Conservation (phyloP, 2,797 vertebrate species). For the Sebastes taczanowskii region DNA sequence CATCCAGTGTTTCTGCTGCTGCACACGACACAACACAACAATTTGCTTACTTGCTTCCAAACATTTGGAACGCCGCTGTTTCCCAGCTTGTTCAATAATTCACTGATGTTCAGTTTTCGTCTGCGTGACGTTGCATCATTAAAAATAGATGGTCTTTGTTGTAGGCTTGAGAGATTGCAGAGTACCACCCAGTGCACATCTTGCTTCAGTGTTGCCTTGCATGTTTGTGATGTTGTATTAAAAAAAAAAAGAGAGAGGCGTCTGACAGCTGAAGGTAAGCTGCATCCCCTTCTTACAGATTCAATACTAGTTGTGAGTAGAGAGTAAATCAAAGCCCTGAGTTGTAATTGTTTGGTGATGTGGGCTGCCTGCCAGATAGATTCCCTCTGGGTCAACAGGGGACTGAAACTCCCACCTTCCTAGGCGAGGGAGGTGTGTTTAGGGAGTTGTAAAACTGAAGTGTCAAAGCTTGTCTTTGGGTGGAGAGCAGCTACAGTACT, state of each 20-base stretch:
- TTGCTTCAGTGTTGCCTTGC: constrained; percentile 3
- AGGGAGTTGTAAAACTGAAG: constrained; percentile 25
- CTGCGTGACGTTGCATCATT: constrained; percentile 60
- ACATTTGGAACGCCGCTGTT: constrained; percentile 32
- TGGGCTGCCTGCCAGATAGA: constrained; percentile 42
- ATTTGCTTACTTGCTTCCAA: constrained; percentile 21
- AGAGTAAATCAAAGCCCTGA: constrained; percentile 2
- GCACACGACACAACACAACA: neutral
- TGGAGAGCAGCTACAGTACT: constrained; percentile 38
- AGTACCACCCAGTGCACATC: constrained; percentile 32
- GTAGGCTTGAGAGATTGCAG: constrained; percentile 52
- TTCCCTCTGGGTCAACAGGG: constrained; percentile 32
- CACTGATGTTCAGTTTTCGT: constrained; percentile 57
- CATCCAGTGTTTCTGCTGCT: neutral
- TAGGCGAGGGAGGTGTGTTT: constrained; percentile 20
- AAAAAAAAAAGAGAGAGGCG: neutral
- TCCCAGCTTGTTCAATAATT: constrained; percentile 71
- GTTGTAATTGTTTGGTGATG: constrained; percentile 42
- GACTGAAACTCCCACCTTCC: constrained; percentile 28
- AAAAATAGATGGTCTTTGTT: constrained; percentile 77
- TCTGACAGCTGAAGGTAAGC: constrained; percentile 46
- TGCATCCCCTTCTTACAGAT: neutral
- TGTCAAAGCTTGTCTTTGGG: constrained; percentile 30
- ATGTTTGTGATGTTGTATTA: constrained; percentile 17
- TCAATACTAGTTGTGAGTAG: neutral